These are phyloP conservation scores for Anthopleura sola DNA, from an alignment of 64 coral and sea anemone genomes.

Conservation along the genomic window DNA sequence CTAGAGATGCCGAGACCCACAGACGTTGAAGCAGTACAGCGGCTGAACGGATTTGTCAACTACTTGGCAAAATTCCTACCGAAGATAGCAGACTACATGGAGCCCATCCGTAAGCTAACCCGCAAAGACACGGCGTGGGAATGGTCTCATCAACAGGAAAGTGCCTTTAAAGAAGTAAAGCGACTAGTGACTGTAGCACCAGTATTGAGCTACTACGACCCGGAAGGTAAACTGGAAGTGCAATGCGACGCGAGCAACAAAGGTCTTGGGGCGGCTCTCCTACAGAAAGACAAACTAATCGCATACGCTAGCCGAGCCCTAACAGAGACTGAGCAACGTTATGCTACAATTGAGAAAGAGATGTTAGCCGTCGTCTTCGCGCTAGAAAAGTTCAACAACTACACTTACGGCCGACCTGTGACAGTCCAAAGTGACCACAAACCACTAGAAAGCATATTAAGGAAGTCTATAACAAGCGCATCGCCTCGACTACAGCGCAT, in stretches of 20 bases:
- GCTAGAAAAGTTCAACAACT: conserved; percentile 55
- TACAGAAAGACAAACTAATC: conserved; percentile 21
- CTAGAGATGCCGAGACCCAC: conserved; percentile 42
- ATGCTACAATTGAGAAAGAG: conserved; percentile 56
- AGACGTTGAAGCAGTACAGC: conserved; percentile 28
- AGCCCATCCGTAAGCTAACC: conserved; percentile 24
- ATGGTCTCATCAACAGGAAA: conserved; percentile 23
- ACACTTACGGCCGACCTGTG: conserved; percentile 32
- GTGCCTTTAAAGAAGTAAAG: conserved; percentile 39
- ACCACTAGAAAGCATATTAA: conserved; percentile 43
- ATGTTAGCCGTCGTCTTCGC: conserved; percentile 35
- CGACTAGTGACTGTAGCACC: conserved; percentile 16
- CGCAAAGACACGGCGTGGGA: conserved; percentile 16
- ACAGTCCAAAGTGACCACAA: conserved; percentile 57
- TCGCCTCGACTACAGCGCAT: conserved; percentile 30
- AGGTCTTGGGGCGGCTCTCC: conserved; percentile 30
- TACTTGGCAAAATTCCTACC: conserved; percentile 54
- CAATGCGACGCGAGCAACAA: conserved; percentile 29
- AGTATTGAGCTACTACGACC: conserved; percentile 41
- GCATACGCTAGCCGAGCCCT: conserved; percentile 34
- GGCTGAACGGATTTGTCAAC: conserved; percentile 36
- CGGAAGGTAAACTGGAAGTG: background rate
- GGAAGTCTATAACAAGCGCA: conserved; percentile 38
- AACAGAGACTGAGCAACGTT: conserved; percentile 29
- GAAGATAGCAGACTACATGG: background rate